Conservation (phyloP, 2,888 invertebrate genomes). For the Sialis fuliginosa region DNA sequence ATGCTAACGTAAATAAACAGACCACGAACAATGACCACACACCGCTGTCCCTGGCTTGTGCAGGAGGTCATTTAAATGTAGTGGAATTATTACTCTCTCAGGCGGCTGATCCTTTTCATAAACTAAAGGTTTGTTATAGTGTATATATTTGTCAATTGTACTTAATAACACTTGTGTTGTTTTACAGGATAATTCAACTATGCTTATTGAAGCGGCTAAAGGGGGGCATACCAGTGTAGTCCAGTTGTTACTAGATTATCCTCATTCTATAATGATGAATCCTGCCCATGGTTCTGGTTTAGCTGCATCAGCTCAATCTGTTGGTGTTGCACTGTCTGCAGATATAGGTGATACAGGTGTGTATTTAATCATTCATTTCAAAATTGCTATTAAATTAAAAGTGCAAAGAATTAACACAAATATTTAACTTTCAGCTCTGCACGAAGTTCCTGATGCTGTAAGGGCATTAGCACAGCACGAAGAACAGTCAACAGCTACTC, state of each 20-base stretch:
- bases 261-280: conserved; percentile 63
- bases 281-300: conserved; percentile 21
- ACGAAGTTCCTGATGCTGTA: conserved; percentile 40
- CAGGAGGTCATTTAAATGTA: conserved; percentile 86
- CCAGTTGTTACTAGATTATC: conserved; percentile 85
- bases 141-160: background rate
- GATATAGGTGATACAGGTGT: conserved; percentile 10
- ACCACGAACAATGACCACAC: conserved; percentile 95
- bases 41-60: conserved; percentile 88
- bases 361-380: background rate
- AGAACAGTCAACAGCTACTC: conserved; percentile 14
- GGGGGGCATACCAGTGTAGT: conserved; percentile 95
- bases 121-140: conserved; percentile 51
- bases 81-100: conserved; percentile 82
- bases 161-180: conserved; percentile 8
- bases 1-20: conserved; percentile 70
- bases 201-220: conserved; percentile 96
- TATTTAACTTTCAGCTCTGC: conserved; percentile 24
- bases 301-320: conserved; percentile 19
- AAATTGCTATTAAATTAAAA: too few species aligned
- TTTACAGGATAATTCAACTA: conserved; percentile 81
- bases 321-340: conserved; percentile 19
- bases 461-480: conserved; percentile 26
- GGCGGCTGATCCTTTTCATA: conserved; percentile 90
- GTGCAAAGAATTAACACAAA: background rate